phyloP scores from a whole-genome alignment of 2,113 vertebrate species.

The Tretioscincus oriximinensis region DNA sequence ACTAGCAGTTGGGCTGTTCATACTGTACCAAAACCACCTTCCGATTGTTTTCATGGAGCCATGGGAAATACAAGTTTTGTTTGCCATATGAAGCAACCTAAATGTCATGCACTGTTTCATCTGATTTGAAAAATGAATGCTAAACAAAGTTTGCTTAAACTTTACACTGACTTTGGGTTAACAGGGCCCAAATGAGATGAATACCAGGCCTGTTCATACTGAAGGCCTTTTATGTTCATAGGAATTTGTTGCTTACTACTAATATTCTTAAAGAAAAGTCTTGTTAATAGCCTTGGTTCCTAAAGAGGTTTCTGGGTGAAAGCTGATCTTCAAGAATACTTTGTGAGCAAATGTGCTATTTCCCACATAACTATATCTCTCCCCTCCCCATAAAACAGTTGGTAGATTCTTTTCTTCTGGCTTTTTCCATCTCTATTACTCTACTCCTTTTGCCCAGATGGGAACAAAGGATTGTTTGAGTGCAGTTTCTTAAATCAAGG shows the following conservation, averaged over 20 bases:
- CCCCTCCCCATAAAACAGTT: constrained; percentile 53
- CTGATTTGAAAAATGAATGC: no score
- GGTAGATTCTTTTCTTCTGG: constrained; percentile 36
- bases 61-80: no score
- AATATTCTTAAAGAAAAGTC: constrained; percentile 23
- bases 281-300: constrained; percentile 52
- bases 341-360: constrained; percentile 46
- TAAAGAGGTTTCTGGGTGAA: constrained; percentile 51
- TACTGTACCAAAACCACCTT: no score
- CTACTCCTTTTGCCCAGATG: not conserved
- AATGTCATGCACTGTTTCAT: no score
- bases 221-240: not conserved
- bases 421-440: constrained; percentile 13
- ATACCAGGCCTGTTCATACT: not conserved
- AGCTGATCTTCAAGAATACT: constrained; percentile 57
- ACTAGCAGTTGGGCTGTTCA: no score
- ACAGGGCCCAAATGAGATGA: not conserved
- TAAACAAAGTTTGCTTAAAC: no score
- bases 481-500: not conserved
- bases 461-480: not conserved
- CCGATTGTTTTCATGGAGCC: no score
- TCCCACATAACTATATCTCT: constrained; percentile 32
- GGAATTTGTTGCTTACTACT: constrained; percentile 3
- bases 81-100: no score
- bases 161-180: no score